Base-by-base conservation (phyloP, 2,797 vertebrate species). In the Podargus strigoides region DNA sequence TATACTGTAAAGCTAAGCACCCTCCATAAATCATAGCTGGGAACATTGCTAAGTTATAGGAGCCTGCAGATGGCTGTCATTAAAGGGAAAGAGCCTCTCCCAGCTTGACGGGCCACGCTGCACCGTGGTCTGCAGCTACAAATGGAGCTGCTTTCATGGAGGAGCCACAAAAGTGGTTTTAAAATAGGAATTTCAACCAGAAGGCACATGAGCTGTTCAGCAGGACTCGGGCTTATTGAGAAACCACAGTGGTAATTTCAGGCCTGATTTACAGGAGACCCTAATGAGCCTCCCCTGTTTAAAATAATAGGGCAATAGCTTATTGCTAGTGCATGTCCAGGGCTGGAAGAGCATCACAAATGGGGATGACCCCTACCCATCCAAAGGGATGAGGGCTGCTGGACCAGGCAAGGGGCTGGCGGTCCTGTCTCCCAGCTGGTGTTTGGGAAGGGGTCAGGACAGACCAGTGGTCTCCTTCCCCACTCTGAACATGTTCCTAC, bases 31-130 rank as follows among this genome's bases (percentile, higher is more conserved):
- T 94, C 93, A 93, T 52, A 76, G 81, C 85, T 60, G 83, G 91
- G 93, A 94, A 92, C 74, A 88, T 53, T 93, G 92, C 91, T 85
- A 94, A 91, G 91, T 94, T 94, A 85, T 64, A 89, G 90, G 77
- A 88, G 78, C 72, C 69, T 90, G 75, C 87, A 92, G 85, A 84
- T 92, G 93, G 87, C 85, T 94, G 90, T 95, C 93, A 86, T 96
- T 95, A 95, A 94, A 95, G 69, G 42, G 47, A 91, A 94, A 83
- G 76, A 78, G 73, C 58, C 69, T 92, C 81, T 91, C 70, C 82
- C 17, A 3, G 70, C 82, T 69, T 50, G 89, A 82, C 2, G 1
- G 62, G 82, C 87, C 14, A 3, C 3, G 36, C 77, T 80, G 50
- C 0, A 0, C 85, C 16, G 3, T 42, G 67, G 42, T 34, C 34